Percentiles rank a stretch among this genome's conserved stretches.
Evolutionary conservation across 2,797 vertebrate genomes (phyloP).

Genomic region (Poliocrania exsul): DNA sequence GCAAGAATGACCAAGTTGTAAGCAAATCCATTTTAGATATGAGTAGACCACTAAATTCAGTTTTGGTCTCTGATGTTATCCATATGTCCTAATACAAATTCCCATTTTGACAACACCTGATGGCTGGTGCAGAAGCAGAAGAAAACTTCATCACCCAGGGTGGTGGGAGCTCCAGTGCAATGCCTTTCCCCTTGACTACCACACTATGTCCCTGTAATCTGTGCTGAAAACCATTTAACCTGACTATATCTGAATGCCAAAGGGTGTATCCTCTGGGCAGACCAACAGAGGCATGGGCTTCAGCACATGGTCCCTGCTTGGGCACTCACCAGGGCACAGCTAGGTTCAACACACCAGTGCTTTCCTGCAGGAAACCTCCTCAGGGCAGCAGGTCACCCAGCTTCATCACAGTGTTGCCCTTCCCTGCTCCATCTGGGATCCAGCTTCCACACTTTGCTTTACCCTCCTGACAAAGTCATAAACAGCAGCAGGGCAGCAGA

Average conservation of each 20-base stretch:
- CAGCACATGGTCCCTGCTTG: fast-evolving
- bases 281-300: background rate
- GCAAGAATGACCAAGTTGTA: background rate
- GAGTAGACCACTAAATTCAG: background rate
- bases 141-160: background rate
- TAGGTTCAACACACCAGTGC: background rate
- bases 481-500: background rate
- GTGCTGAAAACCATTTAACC: background rate
- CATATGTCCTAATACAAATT: background rate
- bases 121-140: background rate
- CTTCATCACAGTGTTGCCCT: background rate
- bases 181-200: background rate
- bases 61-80: background rate
- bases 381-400: background rate
- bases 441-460: background rate
- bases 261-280: fast-evolving
- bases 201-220: background rate
- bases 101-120: background rate
- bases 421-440: fast-evolving
- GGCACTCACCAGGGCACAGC: background rate
- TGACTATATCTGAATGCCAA: background rate
- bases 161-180: fast-evolving
- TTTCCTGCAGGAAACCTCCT: background rate
- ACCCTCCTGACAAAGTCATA: background rate
- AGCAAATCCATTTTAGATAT: background rate